Conservation (phyloP, 2,113 vertebrate species). For the Clarias batrachus region DNA sequence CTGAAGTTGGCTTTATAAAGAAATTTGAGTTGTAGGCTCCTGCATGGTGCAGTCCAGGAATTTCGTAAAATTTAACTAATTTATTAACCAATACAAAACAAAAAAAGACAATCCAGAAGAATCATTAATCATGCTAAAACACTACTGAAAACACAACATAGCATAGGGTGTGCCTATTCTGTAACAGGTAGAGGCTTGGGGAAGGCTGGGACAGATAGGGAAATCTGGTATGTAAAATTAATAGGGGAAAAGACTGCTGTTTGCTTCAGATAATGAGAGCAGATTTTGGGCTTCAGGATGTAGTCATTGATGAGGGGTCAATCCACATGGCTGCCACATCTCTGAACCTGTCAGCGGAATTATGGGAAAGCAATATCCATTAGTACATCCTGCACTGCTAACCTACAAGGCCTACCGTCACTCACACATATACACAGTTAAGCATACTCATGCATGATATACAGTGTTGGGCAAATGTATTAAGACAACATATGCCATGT, state of each 20-base stretch:
- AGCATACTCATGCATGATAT: conserved; percentile 8
- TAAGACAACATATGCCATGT: no score
- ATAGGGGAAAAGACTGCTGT: conserved; percentile 55
- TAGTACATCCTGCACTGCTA: conserved; percentile 56
- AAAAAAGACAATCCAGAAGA: conserved; percentile 52
- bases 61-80: conserved; percentile 43
- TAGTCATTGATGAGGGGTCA: conserved; percentile 74
- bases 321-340: conserved; percentile 78
- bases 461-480: no score
- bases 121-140: conserved; percentile 63
- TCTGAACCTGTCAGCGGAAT: conserved; percentile 73
- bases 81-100: conserved; percentile 49
- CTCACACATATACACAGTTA: background rate
- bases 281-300: conserved; percentile 73
- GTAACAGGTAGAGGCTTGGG: conserved; percentile 50
- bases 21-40: background rate
- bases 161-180: conserved; percentile 43
- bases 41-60: background rate
- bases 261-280: conserved; percentile 62
- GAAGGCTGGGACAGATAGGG: conserved; percentile 47
- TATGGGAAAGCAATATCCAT: conserved; percentile 69
- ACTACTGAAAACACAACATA: conserved; percentile 53
- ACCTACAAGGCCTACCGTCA: conserved; percentile 42
- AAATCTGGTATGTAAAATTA: conserved; percentile 48
- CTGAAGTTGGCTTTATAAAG: no score